Evolutionary conservation across 2,888 invertebrate species (phyloP).

Genomic region (Pterostichus madidus): DNA sequence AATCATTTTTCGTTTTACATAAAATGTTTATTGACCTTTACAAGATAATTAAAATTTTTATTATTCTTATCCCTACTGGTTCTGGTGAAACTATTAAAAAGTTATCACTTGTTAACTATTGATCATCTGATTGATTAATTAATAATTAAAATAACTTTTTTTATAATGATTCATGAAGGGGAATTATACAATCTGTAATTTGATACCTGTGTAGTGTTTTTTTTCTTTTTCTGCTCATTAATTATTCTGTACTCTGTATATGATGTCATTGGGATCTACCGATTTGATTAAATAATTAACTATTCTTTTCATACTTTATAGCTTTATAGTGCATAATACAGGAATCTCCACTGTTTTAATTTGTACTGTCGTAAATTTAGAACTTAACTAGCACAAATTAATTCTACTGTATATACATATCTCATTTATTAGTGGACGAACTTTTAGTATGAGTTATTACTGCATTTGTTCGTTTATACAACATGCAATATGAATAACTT

Average conservation of each 20-base stretch:
- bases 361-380: not conserved
- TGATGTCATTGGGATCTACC: conserved; percentile 44
- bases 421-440: too few species aligned
- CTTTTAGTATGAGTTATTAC: too few species aligned
- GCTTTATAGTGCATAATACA: too few species aligned
- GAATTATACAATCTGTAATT: conserved; percentile 22
- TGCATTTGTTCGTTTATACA: too few species aligned
- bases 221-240: conserved; percentile 39
- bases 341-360: conserved; percentile 14
- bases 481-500: too few species aligned
- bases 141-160: not conserved
- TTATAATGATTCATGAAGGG: conserved; percentile 13
- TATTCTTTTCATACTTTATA: not conserved
- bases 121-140: not conserved
- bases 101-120: not conserved
- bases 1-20: too few species aligned
- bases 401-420: too few species aligned
- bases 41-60: too few species aligned
- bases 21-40: too few species aligned
- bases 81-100: too few species aligned
- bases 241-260: not conserved
- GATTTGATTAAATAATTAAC: not conserved
- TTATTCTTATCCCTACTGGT: too few species aligned
- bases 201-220: not conserved
- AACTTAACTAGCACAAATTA: too few species aligned